Evolutionary conservation across 2,888 invertebrate species (phyloP).

Genomic region (Erpobdella octoculata): DNA sequence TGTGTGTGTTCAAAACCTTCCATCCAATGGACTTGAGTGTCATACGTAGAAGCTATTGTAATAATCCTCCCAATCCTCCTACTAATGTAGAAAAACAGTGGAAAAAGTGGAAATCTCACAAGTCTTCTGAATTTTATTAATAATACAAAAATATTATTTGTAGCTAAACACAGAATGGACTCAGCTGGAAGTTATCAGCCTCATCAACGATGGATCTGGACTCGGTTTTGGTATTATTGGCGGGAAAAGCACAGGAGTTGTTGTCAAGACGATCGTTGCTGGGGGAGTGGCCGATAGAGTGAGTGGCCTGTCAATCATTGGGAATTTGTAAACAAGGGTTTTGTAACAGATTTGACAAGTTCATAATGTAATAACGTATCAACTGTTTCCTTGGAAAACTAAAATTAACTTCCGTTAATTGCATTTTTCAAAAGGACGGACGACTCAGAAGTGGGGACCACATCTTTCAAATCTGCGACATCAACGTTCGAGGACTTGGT

Average conservation of each 20-base stretch:
- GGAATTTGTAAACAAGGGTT: background rate
- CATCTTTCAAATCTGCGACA: slow-evolving; percentile 76
- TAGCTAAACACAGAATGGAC: slow-evolving; percentile 97
- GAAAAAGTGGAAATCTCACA: too few species aligned
- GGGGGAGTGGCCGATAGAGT: slow-evolving; percentile 94
- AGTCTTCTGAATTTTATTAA: too few species aligned
- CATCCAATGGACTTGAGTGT: too few species aligned
- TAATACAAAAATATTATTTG: too few species aligned
- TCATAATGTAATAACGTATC: background rate
- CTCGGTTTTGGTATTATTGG: slow-evolving; percentile 98
- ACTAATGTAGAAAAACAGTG: too few species aligned
- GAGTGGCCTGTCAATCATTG: slow-evolving; percentile 48
- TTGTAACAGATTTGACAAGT: background rate
- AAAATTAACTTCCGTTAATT: background rate
- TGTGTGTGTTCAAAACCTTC: too few species aligned
- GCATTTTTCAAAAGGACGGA: slow-evolving; percentile 65
- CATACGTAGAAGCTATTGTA: too few species aligned
- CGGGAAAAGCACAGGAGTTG: slow-evolving; percentile 88
- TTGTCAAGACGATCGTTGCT: slow-evolving; percentile 93
- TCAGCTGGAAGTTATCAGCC: slow-evolving; percentile 93
- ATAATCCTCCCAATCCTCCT: too few species aligned
- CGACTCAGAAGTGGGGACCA: slow-evolving; percentile 93
- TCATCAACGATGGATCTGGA: slow-evolving; percentile 93
- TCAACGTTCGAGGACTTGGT: slow-evolving; percentile 88
- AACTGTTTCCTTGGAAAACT: background rate